Conservation (phyloP, 2,113 vertebrate genomes). For the Meriones unguiculatus region DNA sequence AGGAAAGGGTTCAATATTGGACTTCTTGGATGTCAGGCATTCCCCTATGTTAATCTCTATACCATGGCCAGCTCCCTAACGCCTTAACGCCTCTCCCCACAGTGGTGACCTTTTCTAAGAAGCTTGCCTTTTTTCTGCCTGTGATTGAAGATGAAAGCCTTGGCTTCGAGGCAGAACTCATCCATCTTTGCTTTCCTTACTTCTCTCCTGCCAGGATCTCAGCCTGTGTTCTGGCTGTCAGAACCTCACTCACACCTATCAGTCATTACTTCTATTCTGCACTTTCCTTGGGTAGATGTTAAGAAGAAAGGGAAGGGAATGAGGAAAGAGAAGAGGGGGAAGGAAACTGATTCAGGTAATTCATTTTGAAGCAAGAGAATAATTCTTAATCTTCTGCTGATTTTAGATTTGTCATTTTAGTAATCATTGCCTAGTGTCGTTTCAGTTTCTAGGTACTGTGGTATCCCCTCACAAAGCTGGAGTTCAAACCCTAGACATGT, state of each 20-base stretch:
- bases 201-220: not conserved
- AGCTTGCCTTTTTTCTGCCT: not conserved
- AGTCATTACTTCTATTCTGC: not conserved
- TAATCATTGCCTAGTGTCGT: not conserved
- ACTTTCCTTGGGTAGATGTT: not conserved
- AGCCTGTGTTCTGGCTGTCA: not conserved
- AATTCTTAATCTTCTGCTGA: constrained; percentile 7
- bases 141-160: not conserved
- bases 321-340: not conserved
- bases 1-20: not conserved
- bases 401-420: constrained; percentile 10
- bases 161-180: not conserved
- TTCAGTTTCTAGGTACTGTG: not conserved
- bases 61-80: not conserved
- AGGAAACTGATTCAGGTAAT: not conserved
- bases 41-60: not conserved
- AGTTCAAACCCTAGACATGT: not conserved
- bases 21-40: not conserved
- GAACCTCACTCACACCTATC: not conserved
- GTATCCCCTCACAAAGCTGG: not conserved
- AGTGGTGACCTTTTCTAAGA: not conserved
- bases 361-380: not conserved
- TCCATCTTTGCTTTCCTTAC: not conserved
- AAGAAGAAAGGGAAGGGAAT: not conserved
- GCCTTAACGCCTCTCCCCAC: not conserved